Evolutionary conservation across 2,113 vertebrate genomes (phyloP).

Genomic region (Hiodon alosoides): DNA sequence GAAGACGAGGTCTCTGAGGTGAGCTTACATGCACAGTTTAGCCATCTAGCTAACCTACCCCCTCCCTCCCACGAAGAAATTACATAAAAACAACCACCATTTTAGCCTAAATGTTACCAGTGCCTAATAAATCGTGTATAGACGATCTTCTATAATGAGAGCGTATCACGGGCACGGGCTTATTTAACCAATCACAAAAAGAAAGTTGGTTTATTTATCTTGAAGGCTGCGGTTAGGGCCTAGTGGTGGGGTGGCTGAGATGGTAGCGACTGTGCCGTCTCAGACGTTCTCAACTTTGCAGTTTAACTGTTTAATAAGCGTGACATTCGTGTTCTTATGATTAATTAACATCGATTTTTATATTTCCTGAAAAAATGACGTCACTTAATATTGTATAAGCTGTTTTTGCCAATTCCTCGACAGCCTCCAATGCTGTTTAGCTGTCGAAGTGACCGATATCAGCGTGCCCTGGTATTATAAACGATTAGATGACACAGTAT

Average conservation of each 20-base stretch:
- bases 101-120: not conserved
- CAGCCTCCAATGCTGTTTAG: not conserved
- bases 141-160: not conserved
- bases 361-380: not conserved
- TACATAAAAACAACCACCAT: not conserved
- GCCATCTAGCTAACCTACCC: slow-evolving; percentile 6
- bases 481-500: not conserved
- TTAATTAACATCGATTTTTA: not conserved
- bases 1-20: slow-evolving; percentile 97
- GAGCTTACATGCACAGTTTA: slow-evolving; percentile 30
- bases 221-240: slow-evolving; percentile 4
- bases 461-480: not conserved
- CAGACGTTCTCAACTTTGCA: not conserved
- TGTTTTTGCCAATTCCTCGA: not conserved
- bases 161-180: too few relatives aligned
- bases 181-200: not conserved
- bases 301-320: not conserved
- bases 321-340: not conserved
- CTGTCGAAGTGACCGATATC: not conserved
- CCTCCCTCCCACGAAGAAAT: not conserved
- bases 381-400: slow-evolving; percentile 6
- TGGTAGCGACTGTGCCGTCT: not conserved
- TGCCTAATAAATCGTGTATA: too few relatives aligned
- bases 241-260: not conserved
- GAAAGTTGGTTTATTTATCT: not conserved